Evolutionary conservation across 2,113 vertebrate genomes (phyloP).

Genomic region (Chionomys nivalis): DNA sequence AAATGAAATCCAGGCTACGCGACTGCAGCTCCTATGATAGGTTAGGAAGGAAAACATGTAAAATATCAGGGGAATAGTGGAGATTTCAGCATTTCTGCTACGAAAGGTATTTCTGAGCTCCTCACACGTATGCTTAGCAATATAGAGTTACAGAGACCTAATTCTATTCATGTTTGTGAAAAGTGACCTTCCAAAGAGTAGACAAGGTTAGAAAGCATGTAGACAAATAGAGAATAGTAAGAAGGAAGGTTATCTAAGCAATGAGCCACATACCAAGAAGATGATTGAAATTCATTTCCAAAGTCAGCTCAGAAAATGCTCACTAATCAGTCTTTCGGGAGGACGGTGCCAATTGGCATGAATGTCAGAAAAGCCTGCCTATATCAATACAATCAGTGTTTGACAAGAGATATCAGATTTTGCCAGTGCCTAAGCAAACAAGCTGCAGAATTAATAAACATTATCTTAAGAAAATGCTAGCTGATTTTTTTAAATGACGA

Average conservation of each 20-base stretch:
- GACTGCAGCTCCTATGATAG: not conserved
- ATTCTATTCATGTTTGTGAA: not conserved
- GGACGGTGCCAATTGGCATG: constrained; percentile 94
- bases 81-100: constrained; percentile 20
- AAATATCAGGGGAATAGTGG: not conserved
- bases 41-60: not conserved
- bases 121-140: constrained; percentile 10
- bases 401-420: constrained; percentile 94
- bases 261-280: not conserved
- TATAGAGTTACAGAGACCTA: not conserved
- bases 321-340: constrained; percentile 89
- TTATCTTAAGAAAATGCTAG: constrained; percentile 87
- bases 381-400: constrained; percentile 91
- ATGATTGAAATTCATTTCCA: constrained; percentile 91
- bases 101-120: not conserved
- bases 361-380: constrained; percentile 91
- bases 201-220: not conserved
- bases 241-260: not conserved
- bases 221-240: not conserved
- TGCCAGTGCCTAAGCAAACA: constrained; percentile 92
- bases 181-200: constrained; percentile 29
- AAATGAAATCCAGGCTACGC: not conserved
- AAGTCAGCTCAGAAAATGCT: constrained; percentile 88
- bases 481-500: constrained; percentile 90
- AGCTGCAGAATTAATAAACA: constrained; percentile 87